Evolutionary conservation across 2,888 invertebrate species (phyloP), one percentile per base, ranked within the genome.

Genomic region (Sepiola atlantica): DNA sequence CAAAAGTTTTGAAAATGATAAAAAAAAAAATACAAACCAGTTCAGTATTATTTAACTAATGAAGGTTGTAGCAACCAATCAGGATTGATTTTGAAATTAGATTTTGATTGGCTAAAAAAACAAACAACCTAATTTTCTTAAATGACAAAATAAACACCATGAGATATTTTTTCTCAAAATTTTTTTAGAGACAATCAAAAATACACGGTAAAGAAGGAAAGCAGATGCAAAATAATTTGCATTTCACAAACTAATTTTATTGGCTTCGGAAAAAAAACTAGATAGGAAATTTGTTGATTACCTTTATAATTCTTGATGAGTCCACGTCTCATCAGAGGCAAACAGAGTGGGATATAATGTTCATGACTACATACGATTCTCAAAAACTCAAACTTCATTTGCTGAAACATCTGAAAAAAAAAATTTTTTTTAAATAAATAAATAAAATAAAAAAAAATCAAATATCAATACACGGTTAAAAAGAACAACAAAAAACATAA

Each of bases 321-420:
- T 0, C 97, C 97, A 94, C 96, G 96, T 94, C 97, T 96, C 96
- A 97, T 97, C 94, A 97, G 95, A 12, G 99, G 99, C 96, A 99
- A 98, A 97, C 99, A 99, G 96, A 99, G 98, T 0, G 99, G 98
- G 94, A 99, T 98, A 97, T 98, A 99, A 97, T 99, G 99, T 97
- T 99, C 99, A 97, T 99, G 99, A 77, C 98, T 98, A 97, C 99
- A 99, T 93, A 99, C 98, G 92, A 99, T 98, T 97, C 98, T 98
- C 94, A 99, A 97, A 97, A 99, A 99, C 94, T 98, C 98, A 97
- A 99, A 99, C 97, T 99, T 99, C 97, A 98, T 98, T 96, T 99
- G 99, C 96, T 99, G 98, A 57, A 99, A 97, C 0, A 98, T 98
- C 97, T 99, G 98, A 35, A 96, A 95, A 92, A 94, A 0, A 45